phyloP scores from a whole-genome alignment of 2,113 vertebrate genomes.

The Athene cunicularia region DNA sequence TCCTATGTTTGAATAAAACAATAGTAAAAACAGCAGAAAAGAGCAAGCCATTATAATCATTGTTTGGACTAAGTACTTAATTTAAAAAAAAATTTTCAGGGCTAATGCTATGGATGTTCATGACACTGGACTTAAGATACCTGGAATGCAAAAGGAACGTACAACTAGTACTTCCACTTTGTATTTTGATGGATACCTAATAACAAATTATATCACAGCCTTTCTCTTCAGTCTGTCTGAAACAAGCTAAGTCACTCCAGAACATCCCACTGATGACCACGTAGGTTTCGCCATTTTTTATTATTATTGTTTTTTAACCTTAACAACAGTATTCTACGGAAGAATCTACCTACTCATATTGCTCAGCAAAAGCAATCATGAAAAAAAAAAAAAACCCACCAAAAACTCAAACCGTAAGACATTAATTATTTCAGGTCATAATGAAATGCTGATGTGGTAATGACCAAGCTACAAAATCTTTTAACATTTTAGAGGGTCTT shows the following conservation, averaged over 20 bases:
- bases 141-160: background rate
- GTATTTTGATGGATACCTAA: background rate
- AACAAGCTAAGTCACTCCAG: background rate
- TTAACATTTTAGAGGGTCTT: background rate
- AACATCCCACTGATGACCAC: background rate
- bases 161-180: background rate
- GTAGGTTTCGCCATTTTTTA: rapidly evolving
- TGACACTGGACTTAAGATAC: background rate
- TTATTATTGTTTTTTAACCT: too few relatives aligned
- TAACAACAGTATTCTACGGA: background rate
- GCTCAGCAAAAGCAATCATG: background rate
- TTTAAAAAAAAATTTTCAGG: background rate
- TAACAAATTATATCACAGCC: background rate
- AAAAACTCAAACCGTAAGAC: background rate
- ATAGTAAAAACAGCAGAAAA: background rate
- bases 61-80: background rate
- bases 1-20: background rate
- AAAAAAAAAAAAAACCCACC: background rate
- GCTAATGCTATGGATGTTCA: background rate
- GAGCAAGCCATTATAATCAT: background rate
- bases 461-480: background rate
- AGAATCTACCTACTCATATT: background rate
- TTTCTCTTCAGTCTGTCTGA: background rate
- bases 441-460: background rate
- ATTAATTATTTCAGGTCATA: background rate